These are phyloP conservation scores for Chrysotoxum bicinctum DNA, from an alignment of 2,888 invertebrate species.

Conservation along the genomic window DNA sequence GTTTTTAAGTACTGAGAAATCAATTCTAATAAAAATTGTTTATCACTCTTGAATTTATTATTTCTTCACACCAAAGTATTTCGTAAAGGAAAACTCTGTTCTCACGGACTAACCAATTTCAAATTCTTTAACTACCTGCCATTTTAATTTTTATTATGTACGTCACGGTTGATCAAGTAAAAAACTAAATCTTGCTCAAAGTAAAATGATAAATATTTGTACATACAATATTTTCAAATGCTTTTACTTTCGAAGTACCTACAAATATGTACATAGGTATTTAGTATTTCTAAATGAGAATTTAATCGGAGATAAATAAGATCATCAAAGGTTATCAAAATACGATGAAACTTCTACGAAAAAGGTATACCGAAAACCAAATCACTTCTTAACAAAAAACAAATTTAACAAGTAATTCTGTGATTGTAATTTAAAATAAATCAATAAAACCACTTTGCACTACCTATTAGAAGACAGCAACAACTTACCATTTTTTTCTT, in stretches of 20 bases:
- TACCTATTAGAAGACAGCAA: background rate
- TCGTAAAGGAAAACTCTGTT: too few species aligned
- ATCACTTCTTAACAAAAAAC: background rate
- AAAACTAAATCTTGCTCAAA: background rate
- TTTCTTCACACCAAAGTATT: too few species aligned
- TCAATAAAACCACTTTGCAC: slow-evolving; percentile 36
- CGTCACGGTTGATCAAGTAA: background rate
- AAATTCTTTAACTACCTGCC: background rate
- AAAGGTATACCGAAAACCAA: background rate
- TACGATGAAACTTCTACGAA: slow-evolving; percentile 30
- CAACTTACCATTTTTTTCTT: slow-evolving; percentile 70
- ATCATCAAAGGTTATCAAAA: slow-evolving; percentile 44
- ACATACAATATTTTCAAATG: background rate
- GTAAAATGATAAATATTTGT: background rate
- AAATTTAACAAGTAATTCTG: slow-evolving; percentile 35
- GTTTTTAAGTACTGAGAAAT: too few species aligned
- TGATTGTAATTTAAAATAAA: slow-evolving; percentile 36
- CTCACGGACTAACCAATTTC: too few species aligned
- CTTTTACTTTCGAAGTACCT: slow-evolving; percentile 32
- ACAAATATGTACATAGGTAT: background rate
- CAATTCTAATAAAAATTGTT: too few species aligned
- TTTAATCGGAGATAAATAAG: background rate
- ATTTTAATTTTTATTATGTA: background rate
- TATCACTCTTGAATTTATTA: too few species aligned
- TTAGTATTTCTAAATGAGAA: background rate